Evolutionary conservation across 2,888 invertebrate species (phyloP).

Genomic region (Incurvaria masculella): DNA sequence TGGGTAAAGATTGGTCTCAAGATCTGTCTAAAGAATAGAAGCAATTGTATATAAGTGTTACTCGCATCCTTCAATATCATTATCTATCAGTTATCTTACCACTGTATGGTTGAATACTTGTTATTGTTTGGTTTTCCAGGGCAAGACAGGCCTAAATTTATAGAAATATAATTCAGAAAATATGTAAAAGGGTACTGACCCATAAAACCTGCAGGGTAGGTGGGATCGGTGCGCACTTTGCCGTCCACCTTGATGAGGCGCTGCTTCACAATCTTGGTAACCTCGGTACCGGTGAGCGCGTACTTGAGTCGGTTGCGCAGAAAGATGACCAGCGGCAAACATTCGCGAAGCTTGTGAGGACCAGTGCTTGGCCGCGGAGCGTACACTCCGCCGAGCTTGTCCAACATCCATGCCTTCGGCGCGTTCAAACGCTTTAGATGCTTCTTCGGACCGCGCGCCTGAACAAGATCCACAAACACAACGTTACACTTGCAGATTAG

Average conservation of each 20-base stretch:
- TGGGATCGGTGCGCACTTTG: slow-evolving; percentile 95
- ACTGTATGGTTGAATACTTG: no score
- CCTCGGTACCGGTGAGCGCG: slow-evolving; percentile 94
- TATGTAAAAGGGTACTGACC: slow-evolving; percentile 60
- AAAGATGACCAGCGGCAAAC: slow-evolving; percentile 94
- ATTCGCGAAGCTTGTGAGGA: slow-evolving; percentile 97
- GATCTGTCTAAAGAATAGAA: no score
- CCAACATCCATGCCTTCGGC: slow-evolving; percentile 99
- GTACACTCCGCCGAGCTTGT: slow-evolving; percentile 97
- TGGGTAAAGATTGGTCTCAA: no score
- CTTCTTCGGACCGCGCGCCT: slow-evolving; percentile 99
- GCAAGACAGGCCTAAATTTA: no score
- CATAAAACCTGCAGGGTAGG: slow-evolving; percentile 99
- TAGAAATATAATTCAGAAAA: neutral
- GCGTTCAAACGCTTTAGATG: slow-evolving; percentile 99
- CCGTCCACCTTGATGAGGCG: slow-evolving; percentile 97
- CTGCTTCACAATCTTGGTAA: slow-evolving; percentile 97
- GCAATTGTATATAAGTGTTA: no score
- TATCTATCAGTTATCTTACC: no score
- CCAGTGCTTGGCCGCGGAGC: slow-evolving; percentile 97
- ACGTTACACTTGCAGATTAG: neutral
- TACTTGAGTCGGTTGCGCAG: slow-evolving; percentile 97
- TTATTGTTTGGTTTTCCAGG: no score
- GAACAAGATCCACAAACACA: slow-evolving; percentile 19
- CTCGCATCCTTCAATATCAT: no score